Evolutionary conservation across 2,113 vertebrate genomes (phyloP).

Genomic region (Ceyx melanurus): DNA sequence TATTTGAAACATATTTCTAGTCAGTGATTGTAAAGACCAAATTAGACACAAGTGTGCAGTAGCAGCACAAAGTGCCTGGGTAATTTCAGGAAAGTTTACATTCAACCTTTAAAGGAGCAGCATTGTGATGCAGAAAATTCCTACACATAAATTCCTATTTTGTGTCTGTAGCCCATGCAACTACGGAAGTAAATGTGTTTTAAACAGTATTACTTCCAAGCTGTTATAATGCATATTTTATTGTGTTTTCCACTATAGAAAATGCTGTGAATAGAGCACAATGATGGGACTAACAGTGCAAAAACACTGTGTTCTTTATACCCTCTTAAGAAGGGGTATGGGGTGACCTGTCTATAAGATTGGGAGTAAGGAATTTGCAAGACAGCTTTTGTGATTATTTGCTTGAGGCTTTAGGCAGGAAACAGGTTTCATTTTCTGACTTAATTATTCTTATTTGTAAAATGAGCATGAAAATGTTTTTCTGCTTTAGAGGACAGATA

Average conservation of each 20-base stretch:
- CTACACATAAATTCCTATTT: neutral
- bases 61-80: neutral
- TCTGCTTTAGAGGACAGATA: neutral
- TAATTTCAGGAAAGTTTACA: conserved; percentile 2
- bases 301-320: neutral
- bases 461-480: neutral
- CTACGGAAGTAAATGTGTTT: neutral
- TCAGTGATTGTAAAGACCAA: neutral
- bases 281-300: neutral
- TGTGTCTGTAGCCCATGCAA: neutral
- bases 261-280: neutral
- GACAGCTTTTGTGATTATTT: neutral
- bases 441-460: neutral
- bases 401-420: neutral
- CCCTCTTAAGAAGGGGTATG: neutral
- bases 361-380: neutral
- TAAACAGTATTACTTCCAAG: neutral
- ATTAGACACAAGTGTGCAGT: neutral
- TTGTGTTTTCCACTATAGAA: neutral
- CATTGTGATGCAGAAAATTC: neutral
- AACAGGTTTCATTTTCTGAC: neutral
- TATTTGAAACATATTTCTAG: neutral
- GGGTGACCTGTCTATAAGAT: neutral
- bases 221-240: neutral
- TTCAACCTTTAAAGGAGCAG: neutral